Evolutionary conservation across 1,140 invertebrate genomes (phyloP), one percentile per base, ranked within the genome.

Genomic region (Drosophila auraria): DNA sequence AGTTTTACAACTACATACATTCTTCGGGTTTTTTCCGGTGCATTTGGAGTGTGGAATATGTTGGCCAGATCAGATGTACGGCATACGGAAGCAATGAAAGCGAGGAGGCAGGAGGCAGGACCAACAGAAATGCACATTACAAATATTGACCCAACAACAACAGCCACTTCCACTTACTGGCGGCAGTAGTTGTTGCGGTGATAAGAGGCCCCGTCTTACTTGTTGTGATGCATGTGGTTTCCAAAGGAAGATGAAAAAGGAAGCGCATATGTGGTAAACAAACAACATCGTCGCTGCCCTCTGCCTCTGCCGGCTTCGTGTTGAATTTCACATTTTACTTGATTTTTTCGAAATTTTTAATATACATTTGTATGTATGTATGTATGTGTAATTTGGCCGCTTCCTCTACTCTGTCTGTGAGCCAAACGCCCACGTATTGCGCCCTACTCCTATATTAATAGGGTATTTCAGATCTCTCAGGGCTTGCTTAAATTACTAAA

Each of bases 101-200:
- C 17, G 20, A 58, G 47, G 12, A 56, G 53, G 42, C 53, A 57
- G 45, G 12, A 38, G 53, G 42, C 53, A 27, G 40, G 42, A 50
- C 50, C 44, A 42, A 33, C 50, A 57, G 57, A 63, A 53, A 40
- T 45, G 27, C 20, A 62, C 23, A 49, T 33, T 53, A 54, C 59
- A 62, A 81, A 78, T 78, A 63, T 50, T 83, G 71, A 66, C 69
- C 80, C 83, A 73, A 40, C 54, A 40, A 56, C 54, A 56, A 56
- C 54, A 56, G 78, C 84, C 73, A 80, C 77, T 82, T 90, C 82
- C 84, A 89, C 84, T 89, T 84, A 84, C 84, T 80, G 84, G 86
- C 86, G 86, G 81, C 84, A 83, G 80, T 74, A 75, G 50, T 78
- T 82, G 78, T 81, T 79, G 79, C 68, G 76, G 50, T 81, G 84